These are phyloP conservation scores for Toxonevra muliebris DNA, from an alignment of 2,888 invertebrate species.

Conservation along the genomic window DNA sequence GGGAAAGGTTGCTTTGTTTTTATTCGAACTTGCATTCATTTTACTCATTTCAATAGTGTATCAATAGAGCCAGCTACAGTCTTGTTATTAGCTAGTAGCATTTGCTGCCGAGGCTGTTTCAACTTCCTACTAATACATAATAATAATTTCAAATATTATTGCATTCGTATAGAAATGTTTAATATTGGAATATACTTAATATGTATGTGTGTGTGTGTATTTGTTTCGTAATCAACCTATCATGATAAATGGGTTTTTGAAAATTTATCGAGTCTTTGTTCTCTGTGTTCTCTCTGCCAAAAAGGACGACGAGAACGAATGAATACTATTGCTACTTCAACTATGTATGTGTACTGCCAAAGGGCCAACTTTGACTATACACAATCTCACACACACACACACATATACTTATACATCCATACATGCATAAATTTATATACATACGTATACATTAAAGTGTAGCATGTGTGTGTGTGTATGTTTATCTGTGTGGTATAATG, in stretches of 20 bases:
- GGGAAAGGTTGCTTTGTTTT: too few species aligned
- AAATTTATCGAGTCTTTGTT: constrained; percentile 9
- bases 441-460: constrained; percentile 1
- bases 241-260: constrained; percentile 19
- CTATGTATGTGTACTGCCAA: not conserved
- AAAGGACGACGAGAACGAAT: not conserved
- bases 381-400: not conserved
- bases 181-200: not conserved
- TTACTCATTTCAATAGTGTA: not conserved
- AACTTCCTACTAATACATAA: constrained; percentile 1
- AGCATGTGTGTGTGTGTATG: constrained; percentile 4
- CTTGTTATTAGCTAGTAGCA: not conserved
- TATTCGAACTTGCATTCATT: too few species aligned
- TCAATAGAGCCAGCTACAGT: constrained; percentile 18
- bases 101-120: not conserved
- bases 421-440: not conserved
- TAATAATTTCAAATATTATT: constrained; percentile 21
- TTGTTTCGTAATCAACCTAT: constrained; percentile 12
- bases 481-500: constrained; percentile 18
- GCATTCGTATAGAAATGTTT: constrained; percentile 2
- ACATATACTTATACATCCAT: not conserved
- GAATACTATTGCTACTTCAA: not conserved
- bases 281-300: not conserved
- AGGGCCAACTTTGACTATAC: constrained; percentile 1
- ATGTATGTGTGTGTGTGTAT: not conserved